Percentiles rank a stretch among this genome's conserved stretches.
phyloP scores from a whole-genome alignment of 1,140 invertebrate species.

The Formica selysi region DNA sequence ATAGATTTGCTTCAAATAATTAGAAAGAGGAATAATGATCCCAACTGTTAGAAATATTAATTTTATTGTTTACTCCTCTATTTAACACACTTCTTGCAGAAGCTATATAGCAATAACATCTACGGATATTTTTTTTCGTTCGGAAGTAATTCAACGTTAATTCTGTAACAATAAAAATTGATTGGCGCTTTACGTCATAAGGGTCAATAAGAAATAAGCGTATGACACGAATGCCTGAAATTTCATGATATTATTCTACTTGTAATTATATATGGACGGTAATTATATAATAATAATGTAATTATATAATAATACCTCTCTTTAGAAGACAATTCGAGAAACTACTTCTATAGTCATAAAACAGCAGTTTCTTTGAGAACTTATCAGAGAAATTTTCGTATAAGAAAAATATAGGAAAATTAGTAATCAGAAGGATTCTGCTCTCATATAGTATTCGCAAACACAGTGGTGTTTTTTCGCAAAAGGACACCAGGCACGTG shows the following conservation, averaged over 20 bases:
- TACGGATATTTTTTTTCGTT: not conserved
- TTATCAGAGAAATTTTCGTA: not conserved
- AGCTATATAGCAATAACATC: not conserved
- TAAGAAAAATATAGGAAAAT: not conserved
- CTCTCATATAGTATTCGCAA: not conserved
- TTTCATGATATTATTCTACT: not conserved
- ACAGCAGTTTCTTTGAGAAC: not conserved
- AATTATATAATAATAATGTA: too few species aligned
- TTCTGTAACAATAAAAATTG: constrained; percentile 24
- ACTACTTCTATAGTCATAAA: not conserved
- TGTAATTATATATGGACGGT: not conserved
- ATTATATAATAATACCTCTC: not conserved
- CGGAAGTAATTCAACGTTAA: constrained; percentile 3
- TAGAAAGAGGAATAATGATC: not conserved
- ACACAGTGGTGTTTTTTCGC: not conserved
- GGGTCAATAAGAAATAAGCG: not conserved
- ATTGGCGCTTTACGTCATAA: not conserved
- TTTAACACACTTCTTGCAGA: not conserved
- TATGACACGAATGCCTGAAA: not conserved
- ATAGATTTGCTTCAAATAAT: not conserved
- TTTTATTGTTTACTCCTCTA: not conserved
- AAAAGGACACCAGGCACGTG: not conserved
- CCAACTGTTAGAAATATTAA: not conserved
- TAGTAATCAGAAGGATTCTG: not conserved
- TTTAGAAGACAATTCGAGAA: not conserved